Percentiles rank a stretch among this genome's conserved stretches.
Evolutionary conservation across 2,113 vertebrate species (phyloP).

Genomic region (Corvus hawaiiensis): DNA sequence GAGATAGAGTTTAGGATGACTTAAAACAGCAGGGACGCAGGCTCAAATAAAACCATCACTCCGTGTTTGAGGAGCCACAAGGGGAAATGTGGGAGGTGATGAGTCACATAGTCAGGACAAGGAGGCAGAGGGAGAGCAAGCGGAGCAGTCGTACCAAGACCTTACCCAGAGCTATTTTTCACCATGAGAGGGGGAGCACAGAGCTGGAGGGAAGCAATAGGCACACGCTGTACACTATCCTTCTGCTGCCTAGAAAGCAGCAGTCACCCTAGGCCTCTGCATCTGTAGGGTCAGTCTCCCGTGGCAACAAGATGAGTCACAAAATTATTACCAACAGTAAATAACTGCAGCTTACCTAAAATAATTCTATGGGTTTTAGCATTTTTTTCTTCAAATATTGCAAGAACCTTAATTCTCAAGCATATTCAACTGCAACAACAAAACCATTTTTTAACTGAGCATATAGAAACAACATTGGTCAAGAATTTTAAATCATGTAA

Average conservation of each 20-base stretch:
- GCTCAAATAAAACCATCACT: not conserved
- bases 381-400: not conserved
- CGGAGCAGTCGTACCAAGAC: rapidly evolving
- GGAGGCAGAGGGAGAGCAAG: not conserved
- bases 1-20: not conserved
- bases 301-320: not conserved
- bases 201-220: not conserved
- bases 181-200: rapidly evolving
- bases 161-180: not conserved
- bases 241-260: not conserved
- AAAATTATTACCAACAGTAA: not conserved
- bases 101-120: rapidly evolving
- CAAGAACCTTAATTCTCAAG: not conserved
- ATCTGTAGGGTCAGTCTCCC: not conserved
- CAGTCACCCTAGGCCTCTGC: rapidly evolving
- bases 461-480: not conserved
- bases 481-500: not conserved
- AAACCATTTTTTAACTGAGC: not conserved
- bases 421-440: not conserved
- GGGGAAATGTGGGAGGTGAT: rapidly evolving
- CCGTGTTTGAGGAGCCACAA: rapidly evolving
- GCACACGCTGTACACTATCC: rapidly evolving
- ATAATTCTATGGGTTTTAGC: not conserved
- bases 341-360: not conserved
- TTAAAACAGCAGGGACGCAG: not conserved